Conservation (phyloP, 2,888 invertebrate genomes). For the Oeneis ivallda region DNA sequence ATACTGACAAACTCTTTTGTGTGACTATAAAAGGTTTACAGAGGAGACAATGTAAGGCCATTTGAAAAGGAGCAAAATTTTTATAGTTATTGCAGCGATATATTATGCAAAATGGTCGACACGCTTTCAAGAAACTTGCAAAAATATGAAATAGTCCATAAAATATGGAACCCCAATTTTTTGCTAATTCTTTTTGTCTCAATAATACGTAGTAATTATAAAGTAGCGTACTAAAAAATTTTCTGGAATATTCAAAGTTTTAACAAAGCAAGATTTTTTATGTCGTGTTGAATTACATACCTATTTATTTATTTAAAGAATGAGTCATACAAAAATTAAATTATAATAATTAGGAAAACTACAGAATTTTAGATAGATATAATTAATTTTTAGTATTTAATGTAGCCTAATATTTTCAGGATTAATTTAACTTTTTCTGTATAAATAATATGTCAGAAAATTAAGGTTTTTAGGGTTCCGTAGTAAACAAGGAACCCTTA, state of each 20-base stretch:
- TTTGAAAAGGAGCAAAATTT: conserved; percentile 52
- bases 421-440: too few species aligned
- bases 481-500: too few species aligned
- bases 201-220: conserved; percentile 48
- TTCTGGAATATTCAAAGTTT: conserved; percentile 21
- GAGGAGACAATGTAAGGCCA: conserved; percentile 46
- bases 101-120: conserved; percentile 47
- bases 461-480: too few species aligned
- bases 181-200: conserved; percentile 46
- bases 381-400: too few species aligned
- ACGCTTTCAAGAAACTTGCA: conserved; percentile 53
- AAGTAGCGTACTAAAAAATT: conserved; percentile 47
- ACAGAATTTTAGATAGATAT: too few species aligned
- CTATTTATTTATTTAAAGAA: too few species aligned
- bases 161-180: conserved; percentile 54
- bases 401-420: too few species aligned
- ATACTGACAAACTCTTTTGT: conserved; percentile 66
- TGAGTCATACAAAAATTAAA: too few species aligned
- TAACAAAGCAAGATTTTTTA: conserved; percentile 4
- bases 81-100: conserved; percentile 46
- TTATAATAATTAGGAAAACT: too few species aligned
- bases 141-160: conserved; percentile 50
- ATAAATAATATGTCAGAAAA: too few species aligned
- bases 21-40: conserved; percentile 51
- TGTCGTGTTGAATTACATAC: not conserved